Percentiles rank a stretch among this genome's conserved stretches.
These are phyloP conservation scores for Perizoma flavofasciatum DNA, from an alignment of 2,888 invertebrate genomes.

Conservation along the genomic window DNA sequence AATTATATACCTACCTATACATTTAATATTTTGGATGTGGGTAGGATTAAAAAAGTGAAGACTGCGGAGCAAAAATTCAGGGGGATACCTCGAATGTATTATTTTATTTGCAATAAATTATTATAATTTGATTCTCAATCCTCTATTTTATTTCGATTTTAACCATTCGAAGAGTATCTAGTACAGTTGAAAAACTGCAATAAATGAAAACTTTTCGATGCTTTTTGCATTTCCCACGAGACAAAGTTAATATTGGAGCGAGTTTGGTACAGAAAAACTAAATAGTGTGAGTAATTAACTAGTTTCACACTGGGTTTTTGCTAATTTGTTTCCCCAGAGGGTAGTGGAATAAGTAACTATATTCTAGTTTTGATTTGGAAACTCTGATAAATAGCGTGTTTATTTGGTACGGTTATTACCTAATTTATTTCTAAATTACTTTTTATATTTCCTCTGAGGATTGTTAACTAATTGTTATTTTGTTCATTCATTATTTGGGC, in stretches of 20 bases:
- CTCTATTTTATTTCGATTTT: too few relatives aligned
- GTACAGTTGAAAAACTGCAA: background rate
- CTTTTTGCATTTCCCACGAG: slow-evolving; percentile 12
- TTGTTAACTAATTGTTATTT: too few relatives aligned
- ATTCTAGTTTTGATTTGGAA: slow-evolving; percentile 16
- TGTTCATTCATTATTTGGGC: too few relatives aligned
- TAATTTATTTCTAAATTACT: background rate
- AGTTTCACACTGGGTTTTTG: slow-evolving; percentile 10
- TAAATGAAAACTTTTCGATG: slow-evolving; percentile 15
- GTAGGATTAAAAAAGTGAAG: too few relatives aligned
- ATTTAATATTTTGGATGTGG: too few relatives aligned
- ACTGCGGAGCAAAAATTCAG: too few relatives aligned
- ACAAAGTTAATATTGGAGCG: slow-evolving; percentile 5
- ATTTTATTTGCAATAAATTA: too few relatives aligned
- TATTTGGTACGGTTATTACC: background rate
- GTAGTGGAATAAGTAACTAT: background rate
- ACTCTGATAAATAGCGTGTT: slow-evolving; percentile 5
- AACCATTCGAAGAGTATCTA: background rate
- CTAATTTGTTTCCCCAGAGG: slow-evolving; percentile 13
- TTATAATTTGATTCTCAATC: too few relatives aligned
- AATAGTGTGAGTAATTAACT: slow-evolving; percentile 16
- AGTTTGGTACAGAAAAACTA: slow-evolving; percentile 13
- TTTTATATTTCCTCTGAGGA: too few relatives aligned
- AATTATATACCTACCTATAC: too few relatives aligned
- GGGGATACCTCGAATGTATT: too few relatives aligned